Percentiles rank a stretch among this genome's conserved stretches.
phyloP scores from a whole-genome alignment of 2,113 vertebrate species.

The Catharus bicknelli region DNA sequence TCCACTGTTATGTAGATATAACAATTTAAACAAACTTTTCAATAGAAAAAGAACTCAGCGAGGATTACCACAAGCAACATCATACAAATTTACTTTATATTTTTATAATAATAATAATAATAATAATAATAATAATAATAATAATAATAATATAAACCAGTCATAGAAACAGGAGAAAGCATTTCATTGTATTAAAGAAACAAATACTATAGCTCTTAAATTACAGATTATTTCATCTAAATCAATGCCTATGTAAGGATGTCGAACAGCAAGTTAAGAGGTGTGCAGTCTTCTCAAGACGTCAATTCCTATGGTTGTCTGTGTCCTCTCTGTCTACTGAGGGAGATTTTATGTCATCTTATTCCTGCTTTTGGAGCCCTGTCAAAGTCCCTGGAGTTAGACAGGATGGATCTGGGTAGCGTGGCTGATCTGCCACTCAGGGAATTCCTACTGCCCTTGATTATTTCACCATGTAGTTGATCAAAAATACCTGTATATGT shows the following conservation, averaged over 20 bases:
- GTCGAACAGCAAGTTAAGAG: neutral
- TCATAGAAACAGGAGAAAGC: neutral
- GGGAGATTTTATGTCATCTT: neutral
- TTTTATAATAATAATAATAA: neutral
- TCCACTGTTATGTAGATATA: neutral
- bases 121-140: neutral
- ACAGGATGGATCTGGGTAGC: neutral
- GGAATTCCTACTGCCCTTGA: neutral
- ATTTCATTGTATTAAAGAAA: neutral
- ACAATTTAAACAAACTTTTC: neutral
- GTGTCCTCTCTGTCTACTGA: neutral
- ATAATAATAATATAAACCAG: neutral
- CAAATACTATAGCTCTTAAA: neutral
- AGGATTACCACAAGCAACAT: neutral
- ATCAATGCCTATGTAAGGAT: neutral
- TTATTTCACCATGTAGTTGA: neutral
- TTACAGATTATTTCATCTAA: neutral
- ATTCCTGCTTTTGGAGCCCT: neutral
- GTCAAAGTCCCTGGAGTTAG: neutral
- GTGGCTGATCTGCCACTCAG: neutral
- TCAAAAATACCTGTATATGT: neutral
- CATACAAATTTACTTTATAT: neutral
- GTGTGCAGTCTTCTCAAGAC: neutral
- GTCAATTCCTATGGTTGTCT: neutral
- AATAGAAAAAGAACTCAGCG: neutral